Evolutionary conservation across 2,113 vertebrate species (phyloP), one percentile per base, ranked within the genome.

Genomic region (Herpetotheres cachinnans): DNA sequence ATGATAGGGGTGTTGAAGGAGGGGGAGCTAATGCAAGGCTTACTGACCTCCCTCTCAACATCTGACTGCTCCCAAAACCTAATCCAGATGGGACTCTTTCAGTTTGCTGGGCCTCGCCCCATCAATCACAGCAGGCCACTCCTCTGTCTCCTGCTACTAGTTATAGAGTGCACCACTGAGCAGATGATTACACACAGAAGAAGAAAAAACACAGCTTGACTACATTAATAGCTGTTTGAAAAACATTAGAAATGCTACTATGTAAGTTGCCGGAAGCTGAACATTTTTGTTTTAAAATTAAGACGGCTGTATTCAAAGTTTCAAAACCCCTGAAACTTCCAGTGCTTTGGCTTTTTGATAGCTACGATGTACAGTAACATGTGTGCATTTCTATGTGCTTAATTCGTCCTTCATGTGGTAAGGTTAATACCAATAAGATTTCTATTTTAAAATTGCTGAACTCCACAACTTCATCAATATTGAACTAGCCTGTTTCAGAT

Each of bases 31-130:
- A 94, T 24, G 98, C 95, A 61, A 97, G 96, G 96, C 95, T 98
- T 96, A 82, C 98, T 98, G 98, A 97, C 97, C 98, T 99, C 97
- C 97, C 98, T 97, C 96, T 94, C 98, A 96, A 95, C 96, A 98
- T 97, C 97, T 96, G 96, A 86, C 94, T 93, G 97, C 96, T 98
- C 98, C 97, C 96, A 92, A 98, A 98, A 98, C 91, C 98, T 94
- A 74, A 88, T 96, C 97, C 98, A 98, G 97, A 98, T 97, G 98
- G 96, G 97, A 96, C 95, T 97, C 93, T 93, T 56, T 46, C 89
- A 42, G 92, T 73, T 71, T 82, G 96, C 86, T 14, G 85, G 87
- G 94, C 96, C 92, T 93, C 67, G 91, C 95, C 96, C 98, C 97
- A 98, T 98, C 98, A 97, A 96, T 98, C 98, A 98, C 96, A 88